Evolutionary conservation across 1,140 invertebrate species (phyloP).

Genomic region (Asbolus verrucosus): DNA sequence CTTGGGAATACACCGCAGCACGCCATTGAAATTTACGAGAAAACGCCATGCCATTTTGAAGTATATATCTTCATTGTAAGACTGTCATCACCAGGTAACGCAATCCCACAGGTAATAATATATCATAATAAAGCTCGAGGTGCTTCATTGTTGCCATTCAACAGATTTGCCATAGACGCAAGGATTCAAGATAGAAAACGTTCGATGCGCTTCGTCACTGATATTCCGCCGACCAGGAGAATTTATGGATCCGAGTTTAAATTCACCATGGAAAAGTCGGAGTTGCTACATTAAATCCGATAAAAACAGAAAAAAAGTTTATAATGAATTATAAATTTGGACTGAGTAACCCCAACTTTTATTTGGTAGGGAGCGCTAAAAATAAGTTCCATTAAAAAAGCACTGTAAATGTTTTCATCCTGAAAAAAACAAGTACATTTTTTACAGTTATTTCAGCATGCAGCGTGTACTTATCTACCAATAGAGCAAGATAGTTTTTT

Average conservation of each 20-base stretch:
- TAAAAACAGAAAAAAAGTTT: slow-evolving; percentile 7
- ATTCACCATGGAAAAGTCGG: background rate
- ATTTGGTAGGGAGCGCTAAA: background rate
- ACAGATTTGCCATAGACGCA: slow-evolving; percentile 35
- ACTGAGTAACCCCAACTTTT: background rate
- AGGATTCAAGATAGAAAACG: slow-evolving; percentile 4
- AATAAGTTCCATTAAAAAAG: slow-evolving; percentile 10
- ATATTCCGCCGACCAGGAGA: background rate
- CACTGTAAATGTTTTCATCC: slow-evolving; percentile 12
- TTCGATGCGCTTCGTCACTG: background rate
- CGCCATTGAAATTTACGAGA: slow-evolving; percentile 35
- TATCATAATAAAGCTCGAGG: slow-evolving; percentile 50
- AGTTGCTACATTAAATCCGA: too few relatives aligned
- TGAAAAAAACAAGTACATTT: background rate
- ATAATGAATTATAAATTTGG: too few relatives aligned
- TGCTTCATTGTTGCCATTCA: slow-evolving; percentile 48
- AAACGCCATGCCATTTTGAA: slow-evolving; percentile 32
- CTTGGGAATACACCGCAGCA: slow-evolving; percentile 7
- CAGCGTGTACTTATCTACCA: too few relatives aligned
- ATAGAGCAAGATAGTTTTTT: too few relatives aligned
- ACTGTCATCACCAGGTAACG: slow-evolving; percentile 50
- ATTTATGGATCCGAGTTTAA: background rate
- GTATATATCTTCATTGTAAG: slow-evolving; percentile 53
- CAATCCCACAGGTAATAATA: slow-evolving; percentile 53
- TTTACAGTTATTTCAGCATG: too few relatives aligned